Base-by-base conservation (phyloP, 2,888 invertebrate species). In the Acanthosepion esculentum region DNA sequence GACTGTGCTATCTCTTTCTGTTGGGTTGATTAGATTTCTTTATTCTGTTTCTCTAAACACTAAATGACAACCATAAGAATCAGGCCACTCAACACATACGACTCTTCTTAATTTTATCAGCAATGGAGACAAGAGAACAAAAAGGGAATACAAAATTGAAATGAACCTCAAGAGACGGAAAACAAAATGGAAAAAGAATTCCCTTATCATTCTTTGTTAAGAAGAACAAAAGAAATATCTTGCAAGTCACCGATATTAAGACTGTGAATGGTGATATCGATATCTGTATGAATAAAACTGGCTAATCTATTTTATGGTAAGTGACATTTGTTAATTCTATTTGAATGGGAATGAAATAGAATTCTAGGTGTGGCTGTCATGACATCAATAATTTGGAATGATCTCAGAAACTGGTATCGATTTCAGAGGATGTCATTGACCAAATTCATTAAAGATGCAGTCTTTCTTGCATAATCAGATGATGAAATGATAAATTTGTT, bases 141-240 rank as follows among this genome's bases (percentile, higher is more conserved):
- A n/a, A 78, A n/a, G n/a, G 15, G n/a, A 78, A 78, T n/a, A 78
- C 15, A 33, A 15, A 78, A 78, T 78, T 78, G n/a, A 33, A 78
- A n/a, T n/a, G 78, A n/a, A n/a, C 78, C 78, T 15, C 78, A n/a
- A 78, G 78, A 78, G 78, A 78, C 78, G 1, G 18, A n/a, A n/a
- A n/a, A 78, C n/a, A 78, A n/a, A 78, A 78, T 78, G n/a, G 78
- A 33, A 33, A 33, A n/a, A 78, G 78, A 78, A n/a, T n/a, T 78
- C n/a, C 78, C 18, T 33, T 12, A 33, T n/a, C 4, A 78, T 33
- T 78, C n/a, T 15, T 78, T 78, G n/a, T 78, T n/a, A 78, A 78
- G n/a, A n/a, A 78, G 78, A 78, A 78, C 78, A 78, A 78, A 78
- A 78, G 78, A n/a, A 78, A 78, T 12, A n/a, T n/a, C 78, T 78